Percentiles rank a stretch among this genome's conserved stretches.
phyloP scores from a whole-genome alignment of 2,888 invertebrate genomes.

The Cataglyphis albicans region DNA sequence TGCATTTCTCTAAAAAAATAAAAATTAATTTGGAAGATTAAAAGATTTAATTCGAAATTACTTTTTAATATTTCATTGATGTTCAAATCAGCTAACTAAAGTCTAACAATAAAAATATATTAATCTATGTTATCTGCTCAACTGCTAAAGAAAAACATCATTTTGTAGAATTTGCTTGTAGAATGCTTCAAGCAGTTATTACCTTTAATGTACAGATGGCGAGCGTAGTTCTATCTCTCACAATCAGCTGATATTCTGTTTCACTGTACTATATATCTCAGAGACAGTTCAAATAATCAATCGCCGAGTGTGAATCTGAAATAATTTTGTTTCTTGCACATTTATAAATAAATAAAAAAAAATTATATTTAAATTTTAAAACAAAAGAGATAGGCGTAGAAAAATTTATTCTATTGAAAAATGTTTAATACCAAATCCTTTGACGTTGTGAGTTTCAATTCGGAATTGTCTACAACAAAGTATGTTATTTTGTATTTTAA shows the following conservation, averaged over 20 bases:
- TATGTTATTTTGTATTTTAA: conserved; percentile 61
- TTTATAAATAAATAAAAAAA: background rate
- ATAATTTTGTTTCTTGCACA: background rate
- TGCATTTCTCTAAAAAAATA: too few relatives aligned
- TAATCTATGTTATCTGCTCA: background rate
- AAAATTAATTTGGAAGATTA: too few relatives aligned
- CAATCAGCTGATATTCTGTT: background rate
- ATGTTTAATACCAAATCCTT: conserved; percentile 81
- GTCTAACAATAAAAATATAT: too few relatives aligned
- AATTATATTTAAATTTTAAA: background rate
- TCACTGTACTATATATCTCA: background rate
- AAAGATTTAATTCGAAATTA: too few relatives aligned
- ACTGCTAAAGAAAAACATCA: background rate
- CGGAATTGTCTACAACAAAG: conserved; percentile 78
- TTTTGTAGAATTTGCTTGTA: background rate
- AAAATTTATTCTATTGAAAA: conserved; percentile 2
- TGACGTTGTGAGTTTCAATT: conserved; percentile 80
- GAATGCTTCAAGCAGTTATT: background rate
- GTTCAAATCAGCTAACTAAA: too few relatives aligned
- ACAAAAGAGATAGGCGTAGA: background rate
- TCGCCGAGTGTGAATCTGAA: background rate
- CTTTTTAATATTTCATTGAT: too few relatives aligned
- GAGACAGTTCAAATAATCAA: background rate
- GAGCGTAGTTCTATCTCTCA: background rate
- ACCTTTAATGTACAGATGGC: background rate